phyloP scores from a whole-genome alignment of 2,797 vertebrate genomes.

The Ibycter americanus region DNA sequence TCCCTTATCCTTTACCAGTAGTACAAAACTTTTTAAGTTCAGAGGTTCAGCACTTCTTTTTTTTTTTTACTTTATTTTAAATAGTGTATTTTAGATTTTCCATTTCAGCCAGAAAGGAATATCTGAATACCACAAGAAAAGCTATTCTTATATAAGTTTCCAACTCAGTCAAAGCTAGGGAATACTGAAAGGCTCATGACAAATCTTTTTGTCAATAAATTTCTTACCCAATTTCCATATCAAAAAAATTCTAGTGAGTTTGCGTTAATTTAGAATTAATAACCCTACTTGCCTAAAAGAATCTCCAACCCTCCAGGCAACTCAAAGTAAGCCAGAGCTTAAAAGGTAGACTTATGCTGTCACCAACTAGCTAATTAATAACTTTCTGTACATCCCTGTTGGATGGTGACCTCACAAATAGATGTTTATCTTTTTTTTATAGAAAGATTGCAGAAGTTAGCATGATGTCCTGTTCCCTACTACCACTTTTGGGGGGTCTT shows the following conservation, averaged over 20 bases:
- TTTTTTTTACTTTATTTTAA: background rate
- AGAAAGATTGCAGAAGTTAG: background rate
- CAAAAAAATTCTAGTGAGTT: background rate
- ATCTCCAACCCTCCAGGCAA: background rate
- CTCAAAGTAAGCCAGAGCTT: background rate
- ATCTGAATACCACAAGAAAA: background rate
- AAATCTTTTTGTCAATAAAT: background rate
- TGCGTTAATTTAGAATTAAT: background rate
- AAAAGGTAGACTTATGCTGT: background rate
- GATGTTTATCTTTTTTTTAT: background rate
- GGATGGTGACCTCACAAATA: background rate
- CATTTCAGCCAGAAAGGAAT: conserved; percentile 1
- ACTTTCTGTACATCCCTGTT: background rate
- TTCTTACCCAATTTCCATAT: background rate
- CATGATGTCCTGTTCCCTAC: background rate
- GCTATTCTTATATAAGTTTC: background rate
- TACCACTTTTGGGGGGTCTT: background rate
- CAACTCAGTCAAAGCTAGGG: background rate
- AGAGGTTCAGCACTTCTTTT: background rate
- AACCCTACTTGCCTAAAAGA: background rate
- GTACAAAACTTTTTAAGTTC: background rate
- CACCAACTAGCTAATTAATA: background rate
- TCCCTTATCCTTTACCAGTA: background rate
- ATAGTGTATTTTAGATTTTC: background rate
- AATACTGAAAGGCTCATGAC: background rate